Percentiles rank a stretch among this genome's conserved stretches.
phyloP scores from a whole-genome alignment of 2,113 vertebrate species.

The Hepsetus odoe region DNA sequence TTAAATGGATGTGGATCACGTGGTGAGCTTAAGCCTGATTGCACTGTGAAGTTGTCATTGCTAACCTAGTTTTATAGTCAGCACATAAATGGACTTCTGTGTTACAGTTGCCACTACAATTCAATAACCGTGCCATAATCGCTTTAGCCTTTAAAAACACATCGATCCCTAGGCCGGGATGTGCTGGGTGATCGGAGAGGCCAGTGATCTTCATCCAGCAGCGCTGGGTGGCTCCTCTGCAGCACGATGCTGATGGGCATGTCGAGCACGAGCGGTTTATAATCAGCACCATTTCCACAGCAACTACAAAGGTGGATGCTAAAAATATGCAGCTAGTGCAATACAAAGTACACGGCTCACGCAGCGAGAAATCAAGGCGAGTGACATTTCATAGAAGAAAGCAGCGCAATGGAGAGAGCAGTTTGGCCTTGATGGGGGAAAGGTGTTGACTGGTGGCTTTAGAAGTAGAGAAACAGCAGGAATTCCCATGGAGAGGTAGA shows the following conservation, averaged over 20 bases:
- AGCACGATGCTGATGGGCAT: constrained; percentile 10
- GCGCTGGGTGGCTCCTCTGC: neutral
- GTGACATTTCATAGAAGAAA: constrained; percentile 29
- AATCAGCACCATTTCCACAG: constrained; percentile 49
- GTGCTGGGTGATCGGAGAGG: constrained; percentile 36
- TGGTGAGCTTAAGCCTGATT: constrained; percentile 12
- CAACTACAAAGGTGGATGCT: constrained; percentile 56
- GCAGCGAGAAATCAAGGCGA: constrained; percentile 47
- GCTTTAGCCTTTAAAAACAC: constrained; percentile 53
- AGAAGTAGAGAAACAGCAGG: neutral
- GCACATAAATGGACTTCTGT: constrained; percentile 49
- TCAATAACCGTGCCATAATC: constrained; percentile 52
- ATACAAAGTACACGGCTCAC: constrained; percentile 33
- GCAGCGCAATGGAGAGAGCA: neutral
- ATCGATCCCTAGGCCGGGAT: constrained; percentile 48
- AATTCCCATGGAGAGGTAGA: neutral
- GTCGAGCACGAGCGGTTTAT: constrained; percentile 40
- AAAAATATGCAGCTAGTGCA: constrained; percentile 52
- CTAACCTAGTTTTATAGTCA: constrained; percentile 50
- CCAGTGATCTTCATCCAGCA: constrained; percentile 18
- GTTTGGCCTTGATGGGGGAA: constrained; percentile 19
- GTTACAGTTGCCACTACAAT: constrained; percentile 50
- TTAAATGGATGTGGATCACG: constrained; percentile 48
- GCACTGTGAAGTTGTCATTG: constrained; percentile 48
- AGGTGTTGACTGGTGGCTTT: constrained; percentile 31